Evolutionary conservation across 2,113 vertebrate genomes (phyloP), one percentile per base, ranked within the genome.

Genomic region (Melanotaenia duboulayi): DNA sequence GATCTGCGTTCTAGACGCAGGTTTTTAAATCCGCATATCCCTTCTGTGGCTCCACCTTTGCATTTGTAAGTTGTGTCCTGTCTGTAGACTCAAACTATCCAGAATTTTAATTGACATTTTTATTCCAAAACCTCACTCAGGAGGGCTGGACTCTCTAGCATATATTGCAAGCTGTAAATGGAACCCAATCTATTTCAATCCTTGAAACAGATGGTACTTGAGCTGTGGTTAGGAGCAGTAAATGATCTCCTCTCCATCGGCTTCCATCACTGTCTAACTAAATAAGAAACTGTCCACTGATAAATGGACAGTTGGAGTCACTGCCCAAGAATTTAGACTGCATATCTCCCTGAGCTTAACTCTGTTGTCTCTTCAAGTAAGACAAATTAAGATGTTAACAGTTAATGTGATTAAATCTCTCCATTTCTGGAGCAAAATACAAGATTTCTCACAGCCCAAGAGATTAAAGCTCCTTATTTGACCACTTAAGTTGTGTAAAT

Each of bases 221-320:
- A 63, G 50, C 71, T 57, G 55, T 70, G 59, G 66, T 69, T 67
- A 62, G 46, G 48, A 51, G 59, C 66, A 54, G 71, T 55, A 69
- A 74, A 78, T 75, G 50, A 65, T 60, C 57, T 65, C 35, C 22
- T 60, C 40, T 44, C 32, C 20, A 12, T 20, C 17, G 52, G 42
- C 52, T 35, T 74, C 71, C 25, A 1, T 80, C 24, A 55, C 32
- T 56, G 70, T 64, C 50, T 25, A 28, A 44, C 23, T 44, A 55
- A 80, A 44, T 68, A 63, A 56, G 56, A 73, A 78, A 72, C 37
- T 65, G 42, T 70, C 84, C 22, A 7, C 69, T 48, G 60, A 81
- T 44, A 60, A 76, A 76, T 70, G 49, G 57, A 76, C 65, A 61
- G n/a, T 39, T 46, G 54, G 25, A 57, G 46, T 61, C 68, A 65